Base-by-base conservation (phyloP, 2,888 invertebrate species). In the Nowickia ferox region DNA sequence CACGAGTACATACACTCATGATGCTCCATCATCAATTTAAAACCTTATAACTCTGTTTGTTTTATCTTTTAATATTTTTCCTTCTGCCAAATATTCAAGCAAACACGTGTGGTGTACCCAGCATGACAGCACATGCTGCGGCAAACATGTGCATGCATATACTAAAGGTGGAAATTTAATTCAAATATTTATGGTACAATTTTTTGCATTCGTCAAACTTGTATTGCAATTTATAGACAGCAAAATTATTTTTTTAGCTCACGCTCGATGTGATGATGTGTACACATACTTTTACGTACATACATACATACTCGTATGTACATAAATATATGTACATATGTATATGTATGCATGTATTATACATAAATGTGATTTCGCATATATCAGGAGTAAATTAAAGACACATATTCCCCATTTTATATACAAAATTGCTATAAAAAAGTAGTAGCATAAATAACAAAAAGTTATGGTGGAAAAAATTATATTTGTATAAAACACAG, bases 11-110 rank as follows among this genome's bases (percentile, higher is more conserved):
- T 53, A 72, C 71, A 55, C 40, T 30, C 30, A 30, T 30, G 30
- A 30, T 30, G 51, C 53, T 55, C 63, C 63, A 82, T 69, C 63
- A 82, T 82, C 71, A 76, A 82, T 71, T 82, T 69, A 55, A 71
- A 71, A 48, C 63, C 57, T 51, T 19, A 46, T 22, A 44, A 30
- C 13, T 15, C 17, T 61, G 42, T 71, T 69, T 71, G 51, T 69
- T 78, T 78, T 78, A 78, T 69, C 78, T 78, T 53, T 78, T 78
- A 15, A 71, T 78, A 61, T 61, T 46, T 63, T 78, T 53, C 63
- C 78, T 78, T 61, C 44, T 59, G 69, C 53, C 78, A 79, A 38
- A 79, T 46, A 68, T 40, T 68, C 40, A 38, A 13, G 46, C 42
- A 69, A 63, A 65, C 68, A 30, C 6, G 6, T 30, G 1, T 30